These are phyloP conservation scores for Arctia plantaginis DNA, from an alignment of 2,888 invertebrate genomes.

Conservation along the genomic window DNA sequence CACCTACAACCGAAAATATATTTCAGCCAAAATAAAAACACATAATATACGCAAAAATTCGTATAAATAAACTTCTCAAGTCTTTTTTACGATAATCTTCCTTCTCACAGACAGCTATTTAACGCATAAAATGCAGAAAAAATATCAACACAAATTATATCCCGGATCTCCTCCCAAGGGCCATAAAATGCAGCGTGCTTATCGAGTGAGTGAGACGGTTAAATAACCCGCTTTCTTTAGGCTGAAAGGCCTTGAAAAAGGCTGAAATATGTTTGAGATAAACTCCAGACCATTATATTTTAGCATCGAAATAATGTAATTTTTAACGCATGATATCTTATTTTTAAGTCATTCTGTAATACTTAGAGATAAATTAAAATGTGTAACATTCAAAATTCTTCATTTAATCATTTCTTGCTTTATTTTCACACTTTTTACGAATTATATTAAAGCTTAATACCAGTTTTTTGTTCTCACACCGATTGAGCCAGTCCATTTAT, in stretches of 20 bases:
- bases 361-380: not conserved
- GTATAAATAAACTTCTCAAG: conserved; percentile 39
- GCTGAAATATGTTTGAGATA: conserved; percentile 44
- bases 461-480: too few relatives aligned
- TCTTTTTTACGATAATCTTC: conserved; percentile 49
- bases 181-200: conserved; percentile 55
- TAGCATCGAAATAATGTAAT: conserved; percentile 19
- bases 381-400: not conserved
- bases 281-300: conserved; percentile 23
- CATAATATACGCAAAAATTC: conserved; percentile 37
- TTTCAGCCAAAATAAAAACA: conserved; percentile 22
- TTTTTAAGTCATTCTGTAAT: not conserved
- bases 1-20: not conserved
- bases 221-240: conserved; percentile 39
- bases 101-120: conserved; percentile 47
- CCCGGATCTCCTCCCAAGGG: conserved; percentile 39
- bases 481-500: too few relatives aligned
- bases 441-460: too few relatives aligned
- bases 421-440: too few relatives aligned
- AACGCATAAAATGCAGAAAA: conserved; percentile 55
- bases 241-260: conserved; percentile 29
- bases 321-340: conserved; percentile 5
- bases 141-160: conserved; percentile 55
- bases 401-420: not conserved
- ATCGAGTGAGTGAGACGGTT: conserved; percentile 46